Percentiles rank a stretch among this genome's conserved stretches.
Conservation (phyloP, 2,888 invertebrate genomes). For the Saturnia japonica region DNA sequence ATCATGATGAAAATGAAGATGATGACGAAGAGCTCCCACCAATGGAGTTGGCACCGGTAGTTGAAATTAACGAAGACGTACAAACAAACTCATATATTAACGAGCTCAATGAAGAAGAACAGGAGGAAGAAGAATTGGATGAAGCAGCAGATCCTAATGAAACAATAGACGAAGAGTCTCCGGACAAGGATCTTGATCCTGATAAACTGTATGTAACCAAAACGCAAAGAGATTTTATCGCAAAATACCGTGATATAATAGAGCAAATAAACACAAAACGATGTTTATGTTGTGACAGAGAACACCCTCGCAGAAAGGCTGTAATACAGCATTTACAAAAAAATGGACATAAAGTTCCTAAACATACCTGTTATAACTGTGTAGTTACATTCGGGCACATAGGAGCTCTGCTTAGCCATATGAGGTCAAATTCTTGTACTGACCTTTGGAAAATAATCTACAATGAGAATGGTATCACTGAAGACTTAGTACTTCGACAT, state of each 20-base stretch:
- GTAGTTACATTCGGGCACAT: constrained; percentile 81
- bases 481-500: constrained; percentile 71
- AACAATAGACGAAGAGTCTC: constrained; percentile 44
- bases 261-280: constrained; percentile 76
- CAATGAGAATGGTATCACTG: constrained; percentile 74
- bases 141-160: constrained; percentile 54
- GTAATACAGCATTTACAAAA: constrained; percentile 80
- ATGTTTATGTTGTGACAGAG: constrained; percentile 73
- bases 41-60: constrained; percentile 61
- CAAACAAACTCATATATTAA: constrained; percentile 63
- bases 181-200: constrained; percentile 61
- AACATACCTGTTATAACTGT: constrained; percentile 84
- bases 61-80: constrained; percentile 76
- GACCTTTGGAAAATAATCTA: constrained; percentile 78
- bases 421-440: constrained; percentile 76
- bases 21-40: constrained; percentile 70
- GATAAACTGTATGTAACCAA: constrained; percentile 69
- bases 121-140: constrained; percentile 50
- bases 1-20: constrained; percentile 53
- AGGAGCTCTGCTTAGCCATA: constrained; percentile 76
- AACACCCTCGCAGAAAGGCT: constrained; percentile 76
- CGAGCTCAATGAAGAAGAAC: constrained; percentile 64
- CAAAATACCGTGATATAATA: constrained; percentile 71
- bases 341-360: constrained; percentile 81
- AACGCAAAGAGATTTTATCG: constrained; percentile 72